phyloP scores from a whole-genome alignment of 2,113 vertebrate species.

The cattle (Bos taurus) region ARS-UCD2.0 NC_037334.1:54115501-54116000 shows the following conservation, averaged over 20 bases:
- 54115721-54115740: neutral
- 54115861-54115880: neutral
- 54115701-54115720: neutral
- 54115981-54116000: neutral
- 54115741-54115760: neutral
- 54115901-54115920: neutral
- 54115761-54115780: neutral
- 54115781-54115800: neutral
- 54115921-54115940: neutral
- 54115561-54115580: constrained; percentile 20
- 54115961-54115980: neutral
- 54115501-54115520: neutral
- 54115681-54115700: neutral
- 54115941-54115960: neutral
- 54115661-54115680: constrained; percentile 12
- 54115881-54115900: neutral
- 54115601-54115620: neutral
- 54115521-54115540: constrained; percentile 1
- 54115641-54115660: neutral
- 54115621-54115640: neutral
- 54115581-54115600: neutral
- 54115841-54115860: neutral
- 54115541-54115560: neutral
- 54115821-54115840: neutral
- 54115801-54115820: neutral